phyloP scores from a whole-genome alignment of 2,797 vertebrate genomes.

The Mico argentatus region DNA sequence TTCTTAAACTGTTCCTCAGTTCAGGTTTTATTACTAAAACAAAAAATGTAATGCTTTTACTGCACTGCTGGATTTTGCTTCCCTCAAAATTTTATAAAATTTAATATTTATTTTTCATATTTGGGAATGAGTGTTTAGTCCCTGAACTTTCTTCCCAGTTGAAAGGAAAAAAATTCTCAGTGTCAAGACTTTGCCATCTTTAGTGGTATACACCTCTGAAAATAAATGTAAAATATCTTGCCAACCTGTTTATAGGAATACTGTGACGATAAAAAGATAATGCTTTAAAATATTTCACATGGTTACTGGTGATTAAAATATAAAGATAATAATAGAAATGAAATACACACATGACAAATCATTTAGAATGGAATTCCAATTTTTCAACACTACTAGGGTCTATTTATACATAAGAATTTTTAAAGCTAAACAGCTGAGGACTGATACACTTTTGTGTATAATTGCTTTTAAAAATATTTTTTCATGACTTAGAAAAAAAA shows the following conservation, averaged over 20 bases:
- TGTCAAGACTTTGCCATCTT: background rate
- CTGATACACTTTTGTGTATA: background rate
- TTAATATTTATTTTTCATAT: slow-evolving; percentile 43
- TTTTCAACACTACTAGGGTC: background rate
- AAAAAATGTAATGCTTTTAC: slow-evolving; percentile 4
- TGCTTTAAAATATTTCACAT: background rate
- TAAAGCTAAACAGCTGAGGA: background rate
- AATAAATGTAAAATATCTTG: background rate
- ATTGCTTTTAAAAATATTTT: background rate
- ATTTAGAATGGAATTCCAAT: background rate
- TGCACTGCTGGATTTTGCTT: background rate
- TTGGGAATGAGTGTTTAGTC: background rate
- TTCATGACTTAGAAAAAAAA: background rate
- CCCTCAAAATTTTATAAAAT: background rate
- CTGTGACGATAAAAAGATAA: background rate
- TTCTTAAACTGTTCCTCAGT: slow-evolving; percentile 15
- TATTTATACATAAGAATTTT: background rate
- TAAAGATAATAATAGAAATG: background rate
- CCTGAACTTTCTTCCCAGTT: slow-evolving; percentile 40
- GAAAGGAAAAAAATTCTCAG: background rate
- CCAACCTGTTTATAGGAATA: background rate
- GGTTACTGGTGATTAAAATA: background rate
- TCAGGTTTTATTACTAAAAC: background rate
- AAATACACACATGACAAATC: background rate
- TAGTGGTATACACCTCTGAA: background rate